These are phyloP conservation scores for Conger conger DNA, from an alignment of 2,113 vertebrate species.

Conservation along the genomic window DNA sequence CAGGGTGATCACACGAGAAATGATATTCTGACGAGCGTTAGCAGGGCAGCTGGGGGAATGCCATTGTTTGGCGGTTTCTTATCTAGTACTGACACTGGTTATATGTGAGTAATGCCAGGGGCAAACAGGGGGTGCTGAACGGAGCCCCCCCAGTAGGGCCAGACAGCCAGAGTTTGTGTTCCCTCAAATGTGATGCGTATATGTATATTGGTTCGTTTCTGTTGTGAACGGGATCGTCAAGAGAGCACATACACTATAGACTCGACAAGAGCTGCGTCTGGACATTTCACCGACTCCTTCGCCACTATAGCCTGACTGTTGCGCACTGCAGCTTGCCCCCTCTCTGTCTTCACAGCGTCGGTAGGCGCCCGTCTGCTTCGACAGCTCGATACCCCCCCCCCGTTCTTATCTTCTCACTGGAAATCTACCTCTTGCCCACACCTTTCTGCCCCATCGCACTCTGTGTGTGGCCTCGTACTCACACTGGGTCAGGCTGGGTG, in stretches of 20 bases:
- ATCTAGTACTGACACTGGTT: conserved; percentile 25
- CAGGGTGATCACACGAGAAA: conserved; percentile 7
- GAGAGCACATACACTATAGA: conserved; percentile 19
- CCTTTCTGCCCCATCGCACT: neutral
- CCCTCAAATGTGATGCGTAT: conserved; percentile 25
- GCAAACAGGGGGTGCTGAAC: conserved; percentile 9
- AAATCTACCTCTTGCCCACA: neutral
- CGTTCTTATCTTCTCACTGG: neutral
- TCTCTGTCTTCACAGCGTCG: neutral
- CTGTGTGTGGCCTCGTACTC: neutral
- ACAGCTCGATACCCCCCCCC: neutral
- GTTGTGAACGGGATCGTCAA: conserved; percentile 11
- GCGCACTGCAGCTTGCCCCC: neutral
- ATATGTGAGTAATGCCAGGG: neutral
- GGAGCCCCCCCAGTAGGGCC: neutral
- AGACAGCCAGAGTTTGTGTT: conserved; percentile 8
- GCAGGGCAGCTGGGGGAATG: neutral
- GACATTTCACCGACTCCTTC: neutral
- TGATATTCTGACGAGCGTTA: neutral
- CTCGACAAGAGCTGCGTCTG: neutral
- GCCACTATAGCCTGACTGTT: neutral
- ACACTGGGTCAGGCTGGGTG: neutral
- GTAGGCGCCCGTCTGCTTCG: neutral
- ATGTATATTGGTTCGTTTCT: conserved; percentile 18
- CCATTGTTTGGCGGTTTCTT: neutral